Base-by-base conservation (phyloP, 2,797 vertebrate species). In the Acomys russatus region DNA sequence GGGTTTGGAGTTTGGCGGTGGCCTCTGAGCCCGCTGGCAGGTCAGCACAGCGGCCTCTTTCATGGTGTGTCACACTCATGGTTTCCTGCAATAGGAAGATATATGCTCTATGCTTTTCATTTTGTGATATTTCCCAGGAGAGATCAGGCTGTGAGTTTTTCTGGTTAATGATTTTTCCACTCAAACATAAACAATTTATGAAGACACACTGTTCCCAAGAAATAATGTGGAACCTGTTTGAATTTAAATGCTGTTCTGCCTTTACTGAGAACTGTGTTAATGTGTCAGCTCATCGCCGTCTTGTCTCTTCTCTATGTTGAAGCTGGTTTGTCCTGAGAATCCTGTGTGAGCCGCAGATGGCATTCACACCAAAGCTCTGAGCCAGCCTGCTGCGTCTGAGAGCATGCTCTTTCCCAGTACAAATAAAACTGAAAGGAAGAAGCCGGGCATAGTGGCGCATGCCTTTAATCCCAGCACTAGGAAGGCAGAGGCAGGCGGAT, bases 231-330 rank as follows among this genome's bases (percentile, higher is more conserved):
- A 64, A 11, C 79, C 35, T 33, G 51, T 56, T 83, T 87, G 71
- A 66, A 85, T 38, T 33, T 64, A 71, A 64, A 64, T 70, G 90
- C 92, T 90, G 38, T 38, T 88, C 74, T 7, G 11, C 30, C 12
- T 38, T 51, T 6, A 30, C 35, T 15, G 66, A 63, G 85, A 56
- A 23, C 2, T 3, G 0, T 10, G 3, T 0, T 9, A 4, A 28
- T 1, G 0, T 30, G 4, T 66, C 11, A 1, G 15, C 4, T 14
- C 1, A 0, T 38, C 30, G 35, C n/a, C 25, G 35, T 1, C 0
- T 8, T 2, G 3, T 6, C 73, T 88, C 33, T 35, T 20, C 78
- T 23, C 0, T 5, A 20, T 9, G 18, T 59, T 0, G 1, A 35
- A n/a, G 38, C 38, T 18, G 1, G 71, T 30, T 4, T 25, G 11